Percentiles rank a stretch among this genome's conserved stretches.
These are phyloP conservation scores for Odontesthes bonariensis DNA, from an alignment of 2,113 vertebrate genomes.

Conservation along the genomic window DNA sequence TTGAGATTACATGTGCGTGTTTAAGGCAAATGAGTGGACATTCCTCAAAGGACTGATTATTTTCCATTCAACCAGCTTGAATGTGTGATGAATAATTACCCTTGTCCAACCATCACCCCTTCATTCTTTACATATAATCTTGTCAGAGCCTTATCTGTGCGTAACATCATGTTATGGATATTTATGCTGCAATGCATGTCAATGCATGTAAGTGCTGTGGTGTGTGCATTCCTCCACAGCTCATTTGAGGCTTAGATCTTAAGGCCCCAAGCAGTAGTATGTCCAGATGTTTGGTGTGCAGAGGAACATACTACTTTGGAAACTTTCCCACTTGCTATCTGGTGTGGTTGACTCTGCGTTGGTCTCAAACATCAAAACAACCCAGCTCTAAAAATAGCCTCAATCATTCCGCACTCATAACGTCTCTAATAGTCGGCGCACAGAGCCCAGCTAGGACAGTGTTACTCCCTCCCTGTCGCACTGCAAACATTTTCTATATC, in stretches of 20 bases:
- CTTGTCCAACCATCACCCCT: slow-evolving; percentile 29
- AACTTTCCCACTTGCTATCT: slow-evolving; percentile 78
- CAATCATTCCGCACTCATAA: slow-evolving; percentile 63
- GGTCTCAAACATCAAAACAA: slow-evolving; percentile 77
- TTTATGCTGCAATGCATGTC: slow-evolving; percentile 31
- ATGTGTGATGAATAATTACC: slow-evolving; percentile 31
- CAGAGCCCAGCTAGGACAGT: slow-evolving; percentile 34
- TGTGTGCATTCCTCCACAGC: slow-evolving; percentile 31
- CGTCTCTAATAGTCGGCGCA: slow-evolving; percentile 38
- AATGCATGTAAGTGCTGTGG: slow-evolving; percentile 19
- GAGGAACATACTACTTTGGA: slow-evolving; percentile 77
- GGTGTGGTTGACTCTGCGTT: slow-evolving; percentile 64
- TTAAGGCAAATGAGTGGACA: slow-evolving; percentile 6
- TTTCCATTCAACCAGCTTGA: slow-evolving; percentile 30
- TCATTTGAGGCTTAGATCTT: slow-evolving; percentile 65
- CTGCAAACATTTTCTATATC: slow-evolving; percentile 13
- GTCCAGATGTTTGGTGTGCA: slow-evolving; percentile 79
- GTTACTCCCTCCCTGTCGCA: slow-evolving; percentile 10
- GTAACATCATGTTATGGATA: slow-evolving; percentile 21
- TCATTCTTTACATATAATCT: slow-evolving; percentile 49
- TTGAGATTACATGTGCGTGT: not conserved
- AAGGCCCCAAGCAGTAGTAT: slow-evolving; percentile 56
- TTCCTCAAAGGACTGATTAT: slow-evolving; percentile 33
- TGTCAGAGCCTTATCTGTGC: slow-evolving; percentile 41
- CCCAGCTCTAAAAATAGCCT: slow-evolving; percentile 77